Evolutionary conservation across 2,113 vertebrate species (phyloP), one percentile per base, ranked within the genome.

Genomic region (Nycticryphes semicollaris): DNA sequence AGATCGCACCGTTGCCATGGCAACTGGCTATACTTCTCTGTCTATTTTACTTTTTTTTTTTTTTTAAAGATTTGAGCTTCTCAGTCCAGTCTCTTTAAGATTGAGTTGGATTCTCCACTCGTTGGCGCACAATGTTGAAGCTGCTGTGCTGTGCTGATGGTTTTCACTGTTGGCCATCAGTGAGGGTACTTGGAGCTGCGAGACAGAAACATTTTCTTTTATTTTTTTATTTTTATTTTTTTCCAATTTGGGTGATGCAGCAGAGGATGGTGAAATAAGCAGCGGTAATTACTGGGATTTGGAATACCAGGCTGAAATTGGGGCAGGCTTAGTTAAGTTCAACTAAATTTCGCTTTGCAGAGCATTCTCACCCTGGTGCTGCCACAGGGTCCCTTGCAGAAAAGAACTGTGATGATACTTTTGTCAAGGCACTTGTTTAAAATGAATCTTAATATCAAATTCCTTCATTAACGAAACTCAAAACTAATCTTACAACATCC

Each of bases 1-100:
- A 80, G 92, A 77, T 95, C 94, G 90, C 11, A 37, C 94, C 1
- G 87, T 98, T 60, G 56, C 97, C 97, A 97, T 96, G 96, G 97
- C 92, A 98, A 98, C 98, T 9, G 43, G 84, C 87, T 95, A 63
- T 82, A 91, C 51, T 96, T 96, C 76, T 87, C 93, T 93, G 87
- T 66, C 84, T 88, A 7, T 89, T 97, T 95, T 89, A 88, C 93
- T 50, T 83, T 47, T 27, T 57, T 50, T 50, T 51, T 51, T 27
- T 51, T 51, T 51, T 51, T 51, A 18, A 30, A 41, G 62, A 60
- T 62, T 76, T 67, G 92, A 95, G 74, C 87, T 84, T 81, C 87
- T 97, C 76, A 87, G 90, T 78, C 94, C 90, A n/a, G 90, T 33
- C 31, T 33, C 66, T 90, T 80, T 74, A 37, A 95, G 97, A 81